Evolutionary conservation across 2,888 invertebrate species (phyloP).

Genomic region (Didymodactylos carnosus): DNA sequence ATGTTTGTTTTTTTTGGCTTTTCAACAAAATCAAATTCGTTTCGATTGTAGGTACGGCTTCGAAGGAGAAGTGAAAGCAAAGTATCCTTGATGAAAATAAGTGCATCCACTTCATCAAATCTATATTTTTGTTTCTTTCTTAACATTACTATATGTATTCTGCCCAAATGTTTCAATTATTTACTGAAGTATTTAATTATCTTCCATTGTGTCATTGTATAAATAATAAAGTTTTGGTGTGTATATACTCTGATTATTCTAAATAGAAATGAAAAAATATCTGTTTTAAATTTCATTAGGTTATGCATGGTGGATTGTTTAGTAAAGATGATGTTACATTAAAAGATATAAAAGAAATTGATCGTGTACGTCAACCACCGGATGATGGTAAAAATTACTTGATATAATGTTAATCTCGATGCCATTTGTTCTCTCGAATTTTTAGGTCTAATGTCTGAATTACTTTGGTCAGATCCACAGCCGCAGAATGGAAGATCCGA

Average conservation of each 20-base stretch:
- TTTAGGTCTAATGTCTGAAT: constrained; percentile 89
- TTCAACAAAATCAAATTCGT: too few relatives aligned
- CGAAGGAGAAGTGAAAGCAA: constrained; percentile 87
- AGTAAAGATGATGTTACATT: constrained; percentile 76
- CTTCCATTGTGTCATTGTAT: constrained; percentile 84
- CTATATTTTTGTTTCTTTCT: too few relatives aligned
- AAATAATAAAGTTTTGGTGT: constrained; percentile 52
- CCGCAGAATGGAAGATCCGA: constrained; percentile 64
- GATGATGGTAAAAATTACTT: too few relatives aligned
- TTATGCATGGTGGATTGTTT: constrained; percentile 96
- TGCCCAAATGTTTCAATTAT: constrained; percentile 78
- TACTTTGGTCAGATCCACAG: constrained; percentile 96
- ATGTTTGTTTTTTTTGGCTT: too few relatives aligned
- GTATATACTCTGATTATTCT: constrained; percentile 27
- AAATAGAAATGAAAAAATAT: constrained; percentile 14
- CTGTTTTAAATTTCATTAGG: constrained; percentile 36
- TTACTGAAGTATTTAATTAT: constrained; percentile 96
- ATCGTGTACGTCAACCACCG: constrained; percentile 85
- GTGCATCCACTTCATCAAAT: background rate
- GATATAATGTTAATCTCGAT: too few relatives aligned
- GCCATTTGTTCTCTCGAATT: too few relatives aligned
- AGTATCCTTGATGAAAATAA: constrained; percentile 41
- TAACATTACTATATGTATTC: too few relatives aligned
- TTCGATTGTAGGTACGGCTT: too few relatives aligned
- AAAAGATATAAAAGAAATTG: constrained; percentile 65